Evolutionary conservation across 2,113 vertebrate genomes (phyloP).

Genomic region (Meriones unguiculatus): DNA sequence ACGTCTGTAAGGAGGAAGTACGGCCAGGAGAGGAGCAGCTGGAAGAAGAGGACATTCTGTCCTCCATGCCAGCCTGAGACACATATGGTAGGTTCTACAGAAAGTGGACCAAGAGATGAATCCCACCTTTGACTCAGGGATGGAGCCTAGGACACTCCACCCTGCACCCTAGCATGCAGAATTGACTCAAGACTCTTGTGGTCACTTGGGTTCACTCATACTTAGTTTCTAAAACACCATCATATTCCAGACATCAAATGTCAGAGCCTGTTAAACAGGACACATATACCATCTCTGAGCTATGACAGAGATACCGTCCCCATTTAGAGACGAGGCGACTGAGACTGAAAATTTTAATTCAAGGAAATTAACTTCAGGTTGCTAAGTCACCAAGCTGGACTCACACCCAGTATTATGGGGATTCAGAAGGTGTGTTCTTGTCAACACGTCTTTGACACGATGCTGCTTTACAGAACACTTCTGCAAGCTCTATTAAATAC

Average conservation of each 20-base stretch:
- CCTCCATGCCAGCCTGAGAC: too few species aligned
- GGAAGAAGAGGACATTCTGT: not conserved
- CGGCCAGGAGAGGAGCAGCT: fast-evolving
- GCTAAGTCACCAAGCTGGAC: not conserved
- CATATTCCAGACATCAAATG: not conserved
- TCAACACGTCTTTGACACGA: not conserved
- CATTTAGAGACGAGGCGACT: not conserved
- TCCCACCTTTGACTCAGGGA: fast-evolving
- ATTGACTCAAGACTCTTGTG: fast-evolving
- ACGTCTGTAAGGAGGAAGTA: not conserved
- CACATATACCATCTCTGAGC: not conserved
- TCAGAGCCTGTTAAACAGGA: fast-evolving
- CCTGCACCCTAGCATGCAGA: not conserved
- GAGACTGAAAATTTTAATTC: not conserved
- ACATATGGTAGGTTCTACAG: not conserved
- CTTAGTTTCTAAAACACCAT: not conserved
- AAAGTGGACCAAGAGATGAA: not conserved
- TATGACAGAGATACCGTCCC: not conserved
- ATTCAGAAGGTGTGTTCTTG: not conserved
- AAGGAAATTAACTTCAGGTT: not conserved
- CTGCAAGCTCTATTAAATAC: not conserved
- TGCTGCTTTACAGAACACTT: not conserved
- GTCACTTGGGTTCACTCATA: not conserved
- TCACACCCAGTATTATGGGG: not conserved
- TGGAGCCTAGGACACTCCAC: not conserved